Evolutionary conservation across 2,888 invertebrate species (phyloP), one percentile per base, ranked within the genome.

Genomic region (Drosophila acutilabella): DNA sequence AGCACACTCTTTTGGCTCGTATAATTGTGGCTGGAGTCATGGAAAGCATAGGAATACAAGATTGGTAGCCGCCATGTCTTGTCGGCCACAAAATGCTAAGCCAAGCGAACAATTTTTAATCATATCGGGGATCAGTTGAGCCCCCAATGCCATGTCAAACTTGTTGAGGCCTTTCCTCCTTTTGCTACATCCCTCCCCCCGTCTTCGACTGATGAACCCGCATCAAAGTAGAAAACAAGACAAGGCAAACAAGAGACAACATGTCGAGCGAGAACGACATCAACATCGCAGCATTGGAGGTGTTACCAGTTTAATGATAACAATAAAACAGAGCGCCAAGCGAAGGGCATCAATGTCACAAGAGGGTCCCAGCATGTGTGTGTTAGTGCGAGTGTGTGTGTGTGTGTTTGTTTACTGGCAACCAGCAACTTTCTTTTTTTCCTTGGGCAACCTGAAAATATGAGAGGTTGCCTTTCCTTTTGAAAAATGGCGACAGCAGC

Each of bases 271-370:
- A 64, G 41, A 45, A 41, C 59, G 44, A 13, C 45, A 30, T 54
- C 51, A 36, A 13, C 45, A 30, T 54, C 38, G 38, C 38, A 38
- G 8, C 52, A 13, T 42, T 79, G 79, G 80, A 73, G 86, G 79
- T 78, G 80, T 78, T 54, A 75, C 73, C 70, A 68, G 79, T 88
- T 83, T 89, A 89, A 88, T 88, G 89, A 87, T 89, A 89, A 89
- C 89, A 89, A 88, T 89, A 89, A 88, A 85, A 85, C 81, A 82
- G 78, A 70, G 78, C 73, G 58, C 71, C 74, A 76, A 87, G 67
- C 80, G 66, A 70, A 74, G 71, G 75, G 71, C 89, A 82, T 89
- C 88, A 89, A 85, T 81, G 82, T 88, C 87, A 80, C 83, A 73
- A 68, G 78, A 54, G 57, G 60, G 57, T 60, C 50, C 44, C 48